Percentiles rank a stretch among this genome's conserved stretches.
Conservation (phyloP, 2,113 vertebrate species). For the Pogona vitticeps region DNA sequence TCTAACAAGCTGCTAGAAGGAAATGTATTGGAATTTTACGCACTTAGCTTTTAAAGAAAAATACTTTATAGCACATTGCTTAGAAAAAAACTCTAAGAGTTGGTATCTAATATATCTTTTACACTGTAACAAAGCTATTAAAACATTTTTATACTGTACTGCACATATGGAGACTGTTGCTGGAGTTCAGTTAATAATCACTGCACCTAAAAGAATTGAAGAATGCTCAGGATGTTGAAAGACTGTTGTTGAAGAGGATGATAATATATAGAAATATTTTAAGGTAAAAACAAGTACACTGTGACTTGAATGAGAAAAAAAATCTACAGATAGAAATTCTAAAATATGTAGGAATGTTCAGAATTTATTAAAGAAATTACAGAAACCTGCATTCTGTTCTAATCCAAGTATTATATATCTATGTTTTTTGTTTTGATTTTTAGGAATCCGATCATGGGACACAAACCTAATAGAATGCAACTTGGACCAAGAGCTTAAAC, state of each 20-base stretch:
- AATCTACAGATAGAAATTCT: neutral
- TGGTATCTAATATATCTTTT: neutral
- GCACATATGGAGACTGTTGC: neutral
- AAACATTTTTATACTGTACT: neutral
- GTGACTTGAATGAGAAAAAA: neutral
- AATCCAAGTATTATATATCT: neutral
- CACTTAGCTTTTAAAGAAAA: neutral
- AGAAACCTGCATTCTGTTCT: neutral
- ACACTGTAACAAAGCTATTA: neutral
- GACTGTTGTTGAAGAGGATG: neutral
- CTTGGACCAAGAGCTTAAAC: conserved; percentile 96
- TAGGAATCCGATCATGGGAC: conserved; percentile 98
- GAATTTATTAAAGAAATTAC: neutral
- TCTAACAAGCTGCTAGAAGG: neutral
- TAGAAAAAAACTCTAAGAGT: neutral
- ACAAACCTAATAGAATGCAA: conserved; percentile 94
- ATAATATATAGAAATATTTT: neutral
- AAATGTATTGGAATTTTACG: neutral
- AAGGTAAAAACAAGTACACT: neutral
- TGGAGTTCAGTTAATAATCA: neutral
- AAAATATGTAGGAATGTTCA: neutral
- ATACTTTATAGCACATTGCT: conserved; percentile 8
- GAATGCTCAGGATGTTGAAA: neutral
- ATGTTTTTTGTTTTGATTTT: conserved; percentile 55
- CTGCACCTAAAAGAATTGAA: neutral